Conservation (phyloP, 2,797 vertebrate species). For the Rhinophrynus dorsalis region DNA sequence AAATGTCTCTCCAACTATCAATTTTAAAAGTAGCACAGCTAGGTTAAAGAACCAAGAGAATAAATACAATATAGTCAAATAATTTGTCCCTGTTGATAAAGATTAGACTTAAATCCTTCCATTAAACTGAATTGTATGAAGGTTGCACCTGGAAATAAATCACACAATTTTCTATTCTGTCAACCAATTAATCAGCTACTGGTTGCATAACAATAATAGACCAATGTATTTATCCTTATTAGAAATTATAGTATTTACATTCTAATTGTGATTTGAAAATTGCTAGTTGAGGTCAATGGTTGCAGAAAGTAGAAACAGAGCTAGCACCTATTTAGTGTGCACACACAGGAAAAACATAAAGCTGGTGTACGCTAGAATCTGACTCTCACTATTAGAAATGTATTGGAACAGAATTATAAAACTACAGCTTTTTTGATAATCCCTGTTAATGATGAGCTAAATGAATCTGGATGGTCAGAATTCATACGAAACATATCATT, state of each 20-base stretch:
- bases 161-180: constrained; percentile 29
- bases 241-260: constrained; percentile 35
- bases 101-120: constrained; percentile 41
- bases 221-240: constrained; percentile 16
- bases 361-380: neutral
- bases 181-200: constrained; percentile 12
- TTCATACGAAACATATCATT: too few species aligned
- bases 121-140: constrained; percentile 52
- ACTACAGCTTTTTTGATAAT: too few species aligned
- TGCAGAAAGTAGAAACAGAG: constrained; percentile 35
- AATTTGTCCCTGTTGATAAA: constrained; percentile 26
- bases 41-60: constrained; percentile 34
- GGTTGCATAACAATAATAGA: neutral
- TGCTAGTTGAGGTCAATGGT: constrained; percentile 36
- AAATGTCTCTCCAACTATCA: constrained; percentile 4
- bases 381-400: too few species aligned
- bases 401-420: too few species aligned
- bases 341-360: constrained; percentile 33
- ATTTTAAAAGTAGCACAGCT: neutral
- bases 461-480: too few species aligned
- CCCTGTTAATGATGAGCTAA: too few species aligned
- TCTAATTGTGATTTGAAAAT: constrained; percentile 24
- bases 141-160: constrained; percentile 53
- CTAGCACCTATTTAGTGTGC: constrained; percentile 26
- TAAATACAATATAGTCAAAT: constrained; percentile 28